Conservation (phyloP, 2,888 invertebrate species). For the Altica lythri region DNA sequence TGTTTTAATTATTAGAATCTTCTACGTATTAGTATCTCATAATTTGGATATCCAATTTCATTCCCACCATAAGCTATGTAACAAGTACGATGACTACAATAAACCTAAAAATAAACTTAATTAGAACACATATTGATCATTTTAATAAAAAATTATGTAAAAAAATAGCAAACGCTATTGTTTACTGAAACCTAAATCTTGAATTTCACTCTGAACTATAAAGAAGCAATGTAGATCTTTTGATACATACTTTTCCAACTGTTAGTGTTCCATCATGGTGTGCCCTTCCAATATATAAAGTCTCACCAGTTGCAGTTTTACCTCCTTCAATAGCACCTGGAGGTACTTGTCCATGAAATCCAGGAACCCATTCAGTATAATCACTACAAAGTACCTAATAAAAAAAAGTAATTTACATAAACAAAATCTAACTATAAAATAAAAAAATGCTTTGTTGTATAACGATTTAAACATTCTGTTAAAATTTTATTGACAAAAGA, state of each 20-base stretch:
- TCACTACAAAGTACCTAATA: slow-evolving; percentile 60
- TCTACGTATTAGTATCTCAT: slow-evolving; percentile 33
- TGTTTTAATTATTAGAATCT: not conserved
- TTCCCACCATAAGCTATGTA: slow-evolving; percentile 40
- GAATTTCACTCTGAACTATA: no score
- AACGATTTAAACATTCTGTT: no score
- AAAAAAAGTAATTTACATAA: slow-evolving; percentile 28
- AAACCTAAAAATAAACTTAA: slow-evolving; percentile 32
- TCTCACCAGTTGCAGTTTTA: slow-evolving; percentile 60
- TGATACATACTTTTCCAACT: slow-evolving; percentile 60
- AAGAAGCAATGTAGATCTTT: not conserved
- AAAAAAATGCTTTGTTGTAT: no score
- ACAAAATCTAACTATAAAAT: not conserved
- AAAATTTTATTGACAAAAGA: no score
- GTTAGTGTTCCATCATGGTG: slow-evolving; percentile 62
- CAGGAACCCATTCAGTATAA: slow-evolving; percentile 60
- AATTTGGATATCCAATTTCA: slow-evolving; percentile 34
- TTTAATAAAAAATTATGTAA: no score
- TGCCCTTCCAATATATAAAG: slow-evolving; percentile 62
- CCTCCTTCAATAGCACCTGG: slow-evolving; percentile 62
- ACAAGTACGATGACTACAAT: slow-evolving; percentile 39
- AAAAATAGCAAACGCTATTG: no score
- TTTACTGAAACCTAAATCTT: not conserved
- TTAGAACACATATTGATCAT: not conserved
- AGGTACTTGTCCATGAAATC: slow-evolving; percentile 59